These are phyloP conservation scores for Oscheius sp. DNA, from an alignment of 1,140 invertebrate species.

Conservation along the genomic window DNA sequence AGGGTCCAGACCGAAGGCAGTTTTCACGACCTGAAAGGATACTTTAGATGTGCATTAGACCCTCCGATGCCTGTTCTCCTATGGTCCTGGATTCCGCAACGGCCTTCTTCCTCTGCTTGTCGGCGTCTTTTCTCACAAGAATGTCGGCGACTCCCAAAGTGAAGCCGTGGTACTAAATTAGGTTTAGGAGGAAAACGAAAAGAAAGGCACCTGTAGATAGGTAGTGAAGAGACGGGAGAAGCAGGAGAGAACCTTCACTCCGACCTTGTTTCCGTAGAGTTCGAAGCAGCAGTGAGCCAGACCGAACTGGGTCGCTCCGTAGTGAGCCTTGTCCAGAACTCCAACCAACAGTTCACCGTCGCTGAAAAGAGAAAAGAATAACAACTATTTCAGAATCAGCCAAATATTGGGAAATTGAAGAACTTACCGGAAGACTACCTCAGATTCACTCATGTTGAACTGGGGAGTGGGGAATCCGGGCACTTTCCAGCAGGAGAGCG, in stretches of 20 bases:
- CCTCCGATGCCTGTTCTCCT: conserved; percentile 63
- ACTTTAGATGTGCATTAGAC: background rate
- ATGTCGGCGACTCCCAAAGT: conserved; percentile 93
- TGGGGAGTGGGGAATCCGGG: conserved; percentile 43
- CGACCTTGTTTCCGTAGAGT: conserved; percentile 83
- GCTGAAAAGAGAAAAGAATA: conserved; percentile 27
- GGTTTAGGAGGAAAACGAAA: background rate
- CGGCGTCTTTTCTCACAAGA: conserved; percentile 72
- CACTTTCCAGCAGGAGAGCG: conserved; percentile 65
- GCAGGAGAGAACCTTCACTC: conserved; percentile 77
- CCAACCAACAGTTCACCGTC: conserved; percentile 84
- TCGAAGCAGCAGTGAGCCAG: conserved; percentile 67
- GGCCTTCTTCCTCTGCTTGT: conserved; percentile 72
- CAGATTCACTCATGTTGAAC: conserved; percentile 78
- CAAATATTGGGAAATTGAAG: background rate
- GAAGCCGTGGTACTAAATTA: conserved; percentile 72
- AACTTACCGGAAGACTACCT: conserved; percentile 76
- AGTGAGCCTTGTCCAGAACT: conserved; percentile 94
- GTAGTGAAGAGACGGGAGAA: conserved; percentile 87
- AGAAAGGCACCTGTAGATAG: conserved; percentile 73
- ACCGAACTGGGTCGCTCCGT: conserved; percentile 88
- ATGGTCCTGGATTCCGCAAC: conserved; percentile 70
- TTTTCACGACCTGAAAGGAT: conserved; percentile 66
- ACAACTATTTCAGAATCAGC: background rate
- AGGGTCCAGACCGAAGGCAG: conserved; percentile 71